These are phyloP conservation scores for Hyles lineata DNA, from an alignment of 2,888 invertebrate genomes.

Conservation along the genomic window DNA sequence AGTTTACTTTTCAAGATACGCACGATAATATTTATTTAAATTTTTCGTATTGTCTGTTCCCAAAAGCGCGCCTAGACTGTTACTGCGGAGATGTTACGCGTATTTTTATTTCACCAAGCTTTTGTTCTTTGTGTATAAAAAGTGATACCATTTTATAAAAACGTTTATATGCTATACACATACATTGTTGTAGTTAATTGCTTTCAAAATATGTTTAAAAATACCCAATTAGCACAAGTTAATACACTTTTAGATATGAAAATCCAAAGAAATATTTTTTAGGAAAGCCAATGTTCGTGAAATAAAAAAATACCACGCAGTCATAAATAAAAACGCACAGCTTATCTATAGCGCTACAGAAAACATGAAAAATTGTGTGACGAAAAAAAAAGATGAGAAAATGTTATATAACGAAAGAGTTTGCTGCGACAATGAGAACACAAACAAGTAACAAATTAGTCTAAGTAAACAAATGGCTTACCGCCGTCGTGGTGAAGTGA, in stretches of 20 bases:
- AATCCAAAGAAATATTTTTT: not conserved
- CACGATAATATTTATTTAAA: not conserved
- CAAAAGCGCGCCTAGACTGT: not conserved
- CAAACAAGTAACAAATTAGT: conserved; percentile 49
- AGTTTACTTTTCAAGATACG: conserved; percentile 2
- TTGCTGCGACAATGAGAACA: conserved; percentile 50
- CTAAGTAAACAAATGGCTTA: conserved; percentile 66
- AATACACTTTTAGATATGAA: not conserved
- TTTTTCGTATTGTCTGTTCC: not conserved
- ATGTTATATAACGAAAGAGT: conserved; percentile 63
- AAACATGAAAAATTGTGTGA: not conserved
- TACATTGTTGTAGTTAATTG: not conserved
- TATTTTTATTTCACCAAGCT: not conserved
- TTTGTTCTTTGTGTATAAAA: not conserved
- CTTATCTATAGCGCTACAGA: not conserved
- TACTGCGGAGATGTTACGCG: not conserved
- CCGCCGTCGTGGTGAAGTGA: conserved; percentile 61
- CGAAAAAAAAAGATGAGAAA: conserved; percentile 37
- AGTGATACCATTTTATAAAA: not conserved
- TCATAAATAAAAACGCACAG: conserved; percentile 6
- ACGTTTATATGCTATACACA: not conserved
- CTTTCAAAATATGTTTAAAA: not conserved
- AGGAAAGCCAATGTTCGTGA: not conserved
- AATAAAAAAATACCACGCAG: not conserved
- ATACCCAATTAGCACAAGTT: not conserved